Conservation (phyloP, 2,113 vertebrate species). For the Puffinus mauretanicus region DNA sequence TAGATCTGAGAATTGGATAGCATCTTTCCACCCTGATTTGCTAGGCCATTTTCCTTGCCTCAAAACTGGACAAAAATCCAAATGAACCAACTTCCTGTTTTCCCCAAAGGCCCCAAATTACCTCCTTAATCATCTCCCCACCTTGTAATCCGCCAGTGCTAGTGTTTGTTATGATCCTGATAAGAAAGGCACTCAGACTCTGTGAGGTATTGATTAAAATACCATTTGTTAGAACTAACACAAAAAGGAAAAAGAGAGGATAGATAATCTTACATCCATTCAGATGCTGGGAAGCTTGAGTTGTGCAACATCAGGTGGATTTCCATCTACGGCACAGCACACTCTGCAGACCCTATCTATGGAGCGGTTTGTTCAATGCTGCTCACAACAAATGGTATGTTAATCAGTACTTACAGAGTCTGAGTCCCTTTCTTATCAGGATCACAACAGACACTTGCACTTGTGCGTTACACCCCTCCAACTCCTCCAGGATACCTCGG, state of each 20-base stretch:
- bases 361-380: background rate
- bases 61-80: background rate
- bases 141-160: background rate
- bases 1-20: background rate
- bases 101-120: background rate
- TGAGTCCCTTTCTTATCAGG: accelerated
- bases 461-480: background rate
- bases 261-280: background rate
- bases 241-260: background rate
- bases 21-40: background rate
- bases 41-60: background rate
- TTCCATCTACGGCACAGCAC: background rate
- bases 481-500: background rate
- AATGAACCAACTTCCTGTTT: background rate
- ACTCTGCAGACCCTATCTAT: background rate
- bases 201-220: background rate
- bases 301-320: background rate
- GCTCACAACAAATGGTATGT: background rate
- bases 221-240: background rate
- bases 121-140: background rate
- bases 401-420: background rate
- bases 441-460: background rate
- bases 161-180: background rate
- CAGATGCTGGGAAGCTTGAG: background rate
- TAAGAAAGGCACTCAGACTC: background rate